Conservation (phyloP, 2,797 vertebrate genomes). For the Otolemur crassicaudatus region DNA sequence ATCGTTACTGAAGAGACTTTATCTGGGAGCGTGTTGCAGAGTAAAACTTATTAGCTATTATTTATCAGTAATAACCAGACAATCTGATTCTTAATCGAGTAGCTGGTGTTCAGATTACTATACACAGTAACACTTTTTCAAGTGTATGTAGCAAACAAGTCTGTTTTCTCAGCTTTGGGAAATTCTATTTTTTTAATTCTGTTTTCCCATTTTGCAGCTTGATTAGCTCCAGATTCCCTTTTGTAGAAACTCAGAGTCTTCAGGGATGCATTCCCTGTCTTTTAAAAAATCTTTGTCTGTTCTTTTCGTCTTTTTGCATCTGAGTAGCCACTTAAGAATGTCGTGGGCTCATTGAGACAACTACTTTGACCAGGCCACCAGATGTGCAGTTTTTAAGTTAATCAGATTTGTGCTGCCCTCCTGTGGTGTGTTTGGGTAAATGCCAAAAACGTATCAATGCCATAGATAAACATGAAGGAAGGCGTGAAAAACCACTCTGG, state of each 20-base stretch:
- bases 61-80: background rate
- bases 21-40: background rate
- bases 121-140: constrained; percentile 3
- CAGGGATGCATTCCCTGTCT: background rate
- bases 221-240: constrained; percentile 58
- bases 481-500: background rate
- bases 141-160: background rate
- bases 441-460: background rate
- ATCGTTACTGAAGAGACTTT: background rate
- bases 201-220: constrained; percentile 49
- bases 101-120: background rate
- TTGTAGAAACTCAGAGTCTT: constrained; percentile 75
- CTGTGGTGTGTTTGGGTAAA: constrained; percentile 66
- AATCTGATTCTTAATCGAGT: background rate
- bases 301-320: constrained; percentile 11
- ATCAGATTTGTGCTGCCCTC: constrained; percentile 80
- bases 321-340: constrained; percentile 24
- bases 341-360: background rate
- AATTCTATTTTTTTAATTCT: background rate
- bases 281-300: background rate
- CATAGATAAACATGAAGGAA: background rate
- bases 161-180: background rate
- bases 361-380: background rate
- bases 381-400: background rate
- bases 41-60: background rate